Evolutionary conservation across 2,797 vertebrate genomes (phyloP).

Genomic region (Aerospiza tachiro): DNA sequence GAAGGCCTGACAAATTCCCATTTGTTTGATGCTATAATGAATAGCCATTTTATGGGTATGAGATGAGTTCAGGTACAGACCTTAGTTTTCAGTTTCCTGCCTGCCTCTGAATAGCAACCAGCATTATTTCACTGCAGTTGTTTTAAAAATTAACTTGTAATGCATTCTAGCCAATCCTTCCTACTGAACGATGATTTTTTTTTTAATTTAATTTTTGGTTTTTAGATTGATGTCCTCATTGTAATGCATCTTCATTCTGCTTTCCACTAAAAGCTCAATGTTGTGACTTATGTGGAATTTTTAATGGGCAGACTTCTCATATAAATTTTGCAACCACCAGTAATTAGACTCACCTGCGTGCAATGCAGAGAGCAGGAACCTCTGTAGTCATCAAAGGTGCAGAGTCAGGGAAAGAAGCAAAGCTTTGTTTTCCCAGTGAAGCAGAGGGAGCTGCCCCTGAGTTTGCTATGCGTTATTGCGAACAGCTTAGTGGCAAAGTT

Average conservation of each 20-base stretch:
- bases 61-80: background rate
- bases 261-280: background rate
- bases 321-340: background rate
- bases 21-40: background rate
- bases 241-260: background rate
- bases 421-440: background rate
- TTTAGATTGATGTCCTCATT: background rate
- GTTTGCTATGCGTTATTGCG: background rate
- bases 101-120: background rate
- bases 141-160: background rate
- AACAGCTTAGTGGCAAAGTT: background rate
- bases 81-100: background rate
- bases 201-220: background rate
- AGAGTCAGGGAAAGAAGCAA: background rate
- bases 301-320: background rate
- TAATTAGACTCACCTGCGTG: background rate
- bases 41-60: background rate
- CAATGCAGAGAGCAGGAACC: background rate
- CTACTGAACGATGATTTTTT: background rate
- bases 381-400: background rate
- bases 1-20: background rate
- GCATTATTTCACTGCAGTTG: background rate
- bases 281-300: background rate
- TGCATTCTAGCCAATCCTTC: background rate
- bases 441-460: background rate